Evolutionary conservation across 1,140 invertebrate species (phyloP).

Genomic region (Palaemon carinicauda): DNA sequence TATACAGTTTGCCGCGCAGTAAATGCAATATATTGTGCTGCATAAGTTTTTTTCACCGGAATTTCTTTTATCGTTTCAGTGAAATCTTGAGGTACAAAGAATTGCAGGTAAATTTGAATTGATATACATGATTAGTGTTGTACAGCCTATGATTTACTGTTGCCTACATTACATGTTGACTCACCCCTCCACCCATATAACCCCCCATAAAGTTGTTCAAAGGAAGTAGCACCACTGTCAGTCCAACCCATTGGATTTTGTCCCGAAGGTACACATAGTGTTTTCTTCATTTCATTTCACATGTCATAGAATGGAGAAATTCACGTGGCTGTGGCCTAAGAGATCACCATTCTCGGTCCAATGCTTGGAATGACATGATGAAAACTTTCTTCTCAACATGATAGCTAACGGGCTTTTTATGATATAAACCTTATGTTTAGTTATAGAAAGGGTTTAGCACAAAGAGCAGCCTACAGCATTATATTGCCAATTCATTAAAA

Average conservation of each 20-base stretch:
- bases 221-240: background rate
- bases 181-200: slow-evolving; percentile 24
- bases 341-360: no score
- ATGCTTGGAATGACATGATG: no score
- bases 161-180: slow-evolving; percentile 38
- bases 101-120: slow-evolving; percentile 56
- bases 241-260: no score
- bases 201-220: background rate
- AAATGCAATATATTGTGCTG: slow-evolving; percentile 4
- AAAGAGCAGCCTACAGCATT: slow-evolving; percentile 39
- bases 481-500: background rate
- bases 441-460: slow-evolving; percentile 47
- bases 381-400: no score
- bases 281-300: no score
- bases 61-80: slow-evolving; percentile 42
- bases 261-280: no score
- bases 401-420: slow-evolving; percentile 13
- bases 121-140: slow-evolving; percentile 56
- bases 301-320: no score
- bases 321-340: no score
- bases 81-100: slow-evolving; percentile 57
- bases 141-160: slow-evolving; percentile 54
- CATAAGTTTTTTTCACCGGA: slow-evolving; percentile 33
- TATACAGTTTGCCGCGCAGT: background rate
- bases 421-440: background rate